Evolutionary conservation across 2,797 vertebrate genomes (phyloP).

Genomic region (Graptemys geographica): DNA sequence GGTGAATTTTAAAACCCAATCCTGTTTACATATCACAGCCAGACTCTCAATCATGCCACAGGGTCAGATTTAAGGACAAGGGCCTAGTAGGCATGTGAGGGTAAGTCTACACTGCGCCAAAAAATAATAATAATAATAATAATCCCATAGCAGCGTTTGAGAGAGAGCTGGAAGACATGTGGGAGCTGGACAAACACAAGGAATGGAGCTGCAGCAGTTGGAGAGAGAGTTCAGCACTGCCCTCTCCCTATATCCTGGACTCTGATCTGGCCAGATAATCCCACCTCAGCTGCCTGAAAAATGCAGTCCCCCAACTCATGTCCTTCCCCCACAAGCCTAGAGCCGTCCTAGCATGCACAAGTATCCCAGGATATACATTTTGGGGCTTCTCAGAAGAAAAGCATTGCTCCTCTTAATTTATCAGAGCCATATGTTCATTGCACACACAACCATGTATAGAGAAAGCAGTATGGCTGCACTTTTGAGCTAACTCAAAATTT

Average conservation of each 20-base stretch:
- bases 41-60: not conserved
- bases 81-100: not conserved
- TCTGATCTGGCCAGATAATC: not conserved
- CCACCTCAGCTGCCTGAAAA: not conserved
- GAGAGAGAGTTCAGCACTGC: not conserved
- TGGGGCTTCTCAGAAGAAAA: not conserved
- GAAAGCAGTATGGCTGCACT: not conserved
- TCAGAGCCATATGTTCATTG: not conserved
- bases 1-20: not conserved
- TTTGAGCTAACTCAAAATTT: not conserved
- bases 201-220: not conserved
- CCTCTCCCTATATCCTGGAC: not conserved
- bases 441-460: rapidly evolving
- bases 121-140: too few relatives aligned
- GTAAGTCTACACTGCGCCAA: not conserved
- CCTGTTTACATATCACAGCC: not conserved
- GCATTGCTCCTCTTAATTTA: not conserved
- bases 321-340: not conserved
- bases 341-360: not conserved
- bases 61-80: not conserved
- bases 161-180: not conserved
- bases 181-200: not conserved
- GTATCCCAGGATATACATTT: not conserved
- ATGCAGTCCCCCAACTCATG: not conserved
- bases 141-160: not conserved